Percentiles rank a stretch among this genome's conserved stretches.
Evolutionary conservation across 2,113 vertebrate species (phyloP).

Genomic region (Cyanoderma ruficeps): DNA sequence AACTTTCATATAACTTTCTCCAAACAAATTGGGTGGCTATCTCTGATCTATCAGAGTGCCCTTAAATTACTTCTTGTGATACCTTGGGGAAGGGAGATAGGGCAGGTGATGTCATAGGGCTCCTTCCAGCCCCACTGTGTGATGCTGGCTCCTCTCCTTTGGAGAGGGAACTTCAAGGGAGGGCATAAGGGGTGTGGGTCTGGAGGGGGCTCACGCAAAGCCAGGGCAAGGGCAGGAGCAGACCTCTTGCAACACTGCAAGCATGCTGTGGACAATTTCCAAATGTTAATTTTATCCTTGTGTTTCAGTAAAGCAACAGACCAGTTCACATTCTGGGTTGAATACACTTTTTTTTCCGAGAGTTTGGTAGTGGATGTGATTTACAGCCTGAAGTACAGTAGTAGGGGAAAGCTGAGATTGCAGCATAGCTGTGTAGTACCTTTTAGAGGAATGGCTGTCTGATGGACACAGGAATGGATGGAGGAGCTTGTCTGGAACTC

Average conservation of each 20-base stretch:
- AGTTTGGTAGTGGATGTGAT: not conserved
- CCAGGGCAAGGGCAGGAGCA: not conserved
- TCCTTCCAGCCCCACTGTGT: not conserved
- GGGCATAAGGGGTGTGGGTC: rapidly evolving
- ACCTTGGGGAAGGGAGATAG: conserved; percentile 49
- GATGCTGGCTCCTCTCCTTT: not conserved
- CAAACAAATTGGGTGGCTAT: conserved; percentile 64
- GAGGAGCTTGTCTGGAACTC: not conserved
- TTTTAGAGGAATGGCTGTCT: not conserved
- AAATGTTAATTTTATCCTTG: not conserved
- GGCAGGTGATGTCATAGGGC: not conserved
- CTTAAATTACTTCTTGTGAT: conserved; percentile 48
- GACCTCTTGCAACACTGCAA: not conserved
- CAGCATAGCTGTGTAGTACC: rapidly evolving
- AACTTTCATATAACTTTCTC: conserved; percentile 15
- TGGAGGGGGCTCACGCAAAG: not conserved
- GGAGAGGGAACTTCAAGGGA: not conserved
- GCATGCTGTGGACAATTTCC: not conserved
- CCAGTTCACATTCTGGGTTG: not conserved
- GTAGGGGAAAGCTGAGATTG: not conserved
- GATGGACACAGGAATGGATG: not conserved
- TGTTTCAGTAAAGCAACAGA: not conserved
- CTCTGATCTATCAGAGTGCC: conserved; percentile 38
- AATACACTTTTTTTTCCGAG: not conserved
- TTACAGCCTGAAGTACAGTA: not conserved